Evolutionary conservation across 2,797 vertebrate genomes (phyloP), one percentile per base, ranked within the genome.

Genomic region (Cuniculus paca): DNA sequence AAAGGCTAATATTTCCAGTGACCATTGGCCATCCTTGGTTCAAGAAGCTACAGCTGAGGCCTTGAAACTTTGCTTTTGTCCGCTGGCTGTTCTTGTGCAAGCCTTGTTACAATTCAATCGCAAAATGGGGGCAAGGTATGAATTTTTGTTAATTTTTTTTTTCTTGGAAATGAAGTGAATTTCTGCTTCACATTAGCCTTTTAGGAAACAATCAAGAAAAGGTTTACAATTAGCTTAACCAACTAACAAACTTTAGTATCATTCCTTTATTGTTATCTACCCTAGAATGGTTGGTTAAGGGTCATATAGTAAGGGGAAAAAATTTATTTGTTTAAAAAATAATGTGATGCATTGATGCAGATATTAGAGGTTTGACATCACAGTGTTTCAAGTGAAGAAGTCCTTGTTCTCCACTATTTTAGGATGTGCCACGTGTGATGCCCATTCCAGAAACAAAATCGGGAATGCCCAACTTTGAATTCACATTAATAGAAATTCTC

Each of bases 1-100:
- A 42, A 96, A 99, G 99, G 99, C 98, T 36, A 98, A 99, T 77
- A 92, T 99, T 82, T 98, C 99, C 83, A 98, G 98, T 97, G 98
- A 98, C 22, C 99, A 99, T 91, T 99, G 99, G 99, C 98, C 98
- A 42, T 98, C 99, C 84, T 98, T 99, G 97, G 99, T 99, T 90
- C 98, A 98, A 60, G 99, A 99, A 97, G 99, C 99, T 91, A 99
- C 99, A 82, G 95, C 98, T 58, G 99, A 99, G 98, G 99, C 98
- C 89, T 96, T 99, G 98, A 99, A 99, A 97, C 98, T 99, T 97
- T 98, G 98, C 88, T 98, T 98, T 14, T 99, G 98, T 70, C 99
- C 99, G 0, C 65, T 99, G 96, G 99, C 99, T 58, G 75, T 98
- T 63, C 99, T 99, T 34, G 98, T 99, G 72, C 99, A 99, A 98